Evolutionary conservation across 1,140 invertebrate species (phyloP), one percentile per base, ranked within the genome.

Genomic region (Nasonia vitripennis): DNA sequence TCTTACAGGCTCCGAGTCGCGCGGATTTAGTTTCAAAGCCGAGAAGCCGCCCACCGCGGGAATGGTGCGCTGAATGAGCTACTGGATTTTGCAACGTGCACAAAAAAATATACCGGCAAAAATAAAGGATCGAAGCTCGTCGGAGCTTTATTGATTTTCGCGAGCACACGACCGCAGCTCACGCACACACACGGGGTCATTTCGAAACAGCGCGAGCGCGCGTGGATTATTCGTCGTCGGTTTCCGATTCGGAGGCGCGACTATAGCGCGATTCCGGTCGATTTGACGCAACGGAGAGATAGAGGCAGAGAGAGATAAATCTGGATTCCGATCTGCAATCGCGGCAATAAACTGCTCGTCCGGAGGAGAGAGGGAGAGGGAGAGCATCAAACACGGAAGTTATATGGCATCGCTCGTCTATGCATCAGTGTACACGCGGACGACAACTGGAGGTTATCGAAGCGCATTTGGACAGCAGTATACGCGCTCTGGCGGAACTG

Each of bases 251-350:
- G 11, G 62, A 23, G 14, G 41, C 67, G 41, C 12, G n/a, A 84
- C 75, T 78, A 37, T 37, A 70, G 55, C 20, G 37, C 23, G 55
- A 71, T 83, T 83, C 81, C 45, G 51, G 4, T 80, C 62, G 37
- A 70, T 70, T 45, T 78, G 62, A 20, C 27, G 51, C 1, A 31
- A 34, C 45, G 17, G 37, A 9, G 51, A 62, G 5, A 48, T 31
- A 34, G 70, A 55, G 27, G 27, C 27, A 27, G 9, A 34, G 62
- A 9, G 82, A 84, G 86, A 87, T 67, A 74, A 87, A 86, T 87
- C 83, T 82, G 81, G 87, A 87, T 88, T 88, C 86, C 87, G 87
- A 88, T 89, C 87, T n/a, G 17, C 17, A 89, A 88, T 88, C 86
- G 83, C 86, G 78, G 87, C 86, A 88, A 87, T 89, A 89, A 88